Conservation (phyloP, 1,140 invertebrate genomes). For the Pinna nobilis region DNA sequence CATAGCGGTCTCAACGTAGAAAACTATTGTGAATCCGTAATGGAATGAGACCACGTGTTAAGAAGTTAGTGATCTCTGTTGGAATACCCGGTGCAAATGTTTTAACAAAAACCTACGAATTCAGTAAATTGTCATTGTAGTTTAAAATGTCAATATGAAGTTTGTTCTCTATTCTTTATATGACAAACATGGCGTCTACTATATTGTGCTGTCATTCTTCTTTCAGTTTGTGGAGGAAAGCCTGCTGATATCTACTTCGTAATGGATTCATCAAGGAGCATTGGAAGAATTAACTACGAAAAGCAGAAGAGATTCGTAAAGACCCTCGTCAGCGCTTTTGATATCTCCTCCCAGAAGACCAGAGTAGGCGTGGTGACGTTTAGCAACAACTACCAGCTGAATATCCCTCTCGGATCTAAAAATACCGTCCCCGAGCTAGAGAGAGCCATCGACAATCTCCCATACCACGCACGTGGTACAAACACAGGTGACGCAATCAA, state of each 20-base stretch:
- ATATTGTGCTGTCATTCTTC: too few relatives aligned
- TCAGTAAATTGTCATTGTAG: too few relatives aligned
- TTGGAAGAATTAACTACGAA: constrained; percentile 49
- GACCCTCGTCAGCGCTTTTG: constrained; percentile 52
- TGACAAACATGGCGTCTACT: too few relatives aligned
- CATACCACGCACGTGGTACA: constrained; percentile 50
- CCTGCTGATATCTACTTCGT: constrained; percentile 65
- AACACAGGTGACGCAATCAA: constrained; percentile 53
- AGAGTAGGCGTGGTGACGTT: constrained; percentile 60
- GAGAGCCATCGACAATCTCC: constrained; percentile 36
- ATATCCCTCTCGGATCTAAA: constrained; percentile 47
- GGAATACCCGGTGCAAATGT: too few relatives aligned
- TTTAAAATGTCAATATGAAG: too few relatives aligned
- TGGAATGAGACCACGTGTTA: too few relatives aligned
- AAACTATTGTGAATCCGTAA: too few relatives aligned
- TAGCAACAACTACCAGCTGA: constrained; percentile 42
- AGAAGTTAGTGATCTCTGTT: too few relatives aligned
- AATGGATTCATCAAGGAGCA: constrained; percentile 59
- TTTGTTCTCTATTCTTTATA: too few relatives aligned
- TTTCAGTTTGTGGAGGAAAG: constrained; percentile 54
- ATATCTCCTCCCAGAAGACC: constrained; percentile 47
- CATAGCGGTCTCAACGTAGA: too few relatives aligned
- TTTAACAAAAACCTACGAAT: too few relatives aligned
- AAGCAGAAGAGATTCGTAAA: constrained; percentile 59
- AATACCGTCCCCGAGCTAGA: constrained; percentile 13